Conservation (phyloP, 35 echinoderm and acorn worm genomes). For the Ophiothrix spiculata region DNA sequence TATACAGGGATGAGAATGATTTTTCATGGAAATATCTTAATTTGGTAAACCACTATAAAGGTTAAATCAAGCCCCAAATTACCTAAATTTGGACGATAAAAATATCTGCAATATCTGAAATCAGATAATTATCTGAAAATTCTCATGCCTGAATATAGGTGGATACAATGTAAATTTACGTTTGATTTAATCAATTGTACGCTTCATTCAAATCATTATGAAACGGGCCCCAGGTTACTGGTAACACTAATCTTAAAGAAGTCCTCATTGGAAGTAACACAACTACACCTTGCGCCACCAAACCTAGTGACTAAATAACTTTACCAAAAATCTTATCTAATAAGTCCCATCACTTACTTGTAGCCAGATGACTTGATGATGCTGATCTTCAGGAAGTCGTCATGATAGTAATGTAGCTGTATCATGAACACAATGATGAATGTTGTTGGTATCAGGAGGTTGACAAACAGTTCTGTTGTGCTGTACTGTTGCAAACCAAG, state of each 20-base stretch:
- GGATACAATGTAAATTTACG: background rate
- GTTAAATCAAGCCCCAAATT: too few species aligned
- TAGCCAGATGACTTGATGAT: conserved; percentile 70
- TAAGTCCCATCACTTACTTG: conserved; percentile 49
- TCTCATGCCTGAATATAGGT: too few species aligned
- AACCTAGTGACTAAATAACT: background rate
- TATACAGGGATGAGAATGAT: too few species aligned
- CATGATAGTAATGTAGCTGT: conserved; percentile 93
- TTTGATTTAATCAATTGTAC: background rate
- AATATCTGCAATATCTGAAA: too few species aligned
- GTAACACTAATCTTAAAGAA: too few species aligned
- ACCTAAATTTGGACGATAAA: too few species aligned
- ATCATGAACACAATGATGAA: conserved; percentile 93
- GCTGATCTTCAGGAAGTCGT: conserved; percentile 62
- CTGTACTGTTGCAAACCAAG: conserved; percentile 74
- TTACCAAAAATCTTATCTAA: background rate
- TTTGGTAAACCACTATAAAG: too few species aligned
- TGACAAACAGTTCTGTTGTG: conserved; percentile 56
- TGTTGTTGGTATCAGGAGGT: conserved; percentile 75
- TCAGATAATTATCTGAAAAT: too few species aligned
- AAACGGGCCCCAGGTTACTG: too few species aligned
- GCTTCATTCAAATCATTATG: background rate
- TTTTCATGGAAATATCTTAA: too few species aligned
- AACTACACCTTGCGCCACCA: too few species aligned
- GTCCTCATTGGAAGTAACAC: too few species aligned